A percentile compares a stretch with the other conserved stretches of the same genome.
phyloP scores from a whole-genome alignment of 1,140 invertebrate genomes.

The Papilio helenus region DNA sequence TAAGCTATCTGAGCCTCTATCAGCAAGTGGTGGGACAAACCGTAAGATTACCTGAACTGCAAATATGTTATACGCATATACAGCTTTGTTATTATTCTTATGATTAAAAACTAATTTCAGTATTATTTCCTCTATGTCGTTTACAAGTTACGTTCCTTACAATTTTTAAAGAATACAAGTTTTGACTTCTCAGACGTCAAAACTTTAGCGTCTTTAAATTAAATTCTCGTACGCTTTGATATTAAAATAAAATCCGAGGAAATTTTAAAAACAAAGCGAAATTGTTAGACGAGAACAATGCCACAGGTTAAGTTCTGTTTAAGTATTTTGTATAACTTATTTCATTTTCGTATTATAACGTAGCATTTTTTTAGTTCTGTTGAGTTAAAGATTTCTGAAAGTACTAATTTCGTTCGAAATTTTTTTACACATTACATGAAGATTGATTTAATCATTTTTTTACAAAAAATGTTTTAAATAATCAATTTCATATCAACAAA shows the following conservation, averaged over 20 bases:
- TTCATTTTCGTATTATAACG: background rate
- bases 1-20: no score
- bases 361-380: background rate
- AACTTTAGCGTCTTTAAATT: constrained; percentile 19
- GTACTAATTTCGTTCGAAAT: no score
- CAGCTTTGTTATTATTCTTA: background rate
- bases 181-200: constrained; percentile 10
- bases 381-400: background rate
- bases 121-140: background rate
- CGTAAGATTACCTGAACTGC: no score
- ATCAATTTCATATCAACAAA: no score
- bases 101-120: background rate
- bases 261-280: constrained; percentile 18
- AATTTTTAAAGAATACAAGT: background rate
- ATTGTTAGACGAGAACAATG: constrained; percentile 23
- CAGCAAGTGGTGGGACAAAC: no score
- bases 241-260: constrained; percentile 20
- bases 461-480: no score
- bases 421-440: no score
- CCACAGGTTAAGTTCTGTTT: constrained; percentile 16
- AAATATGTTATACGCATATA: no score
- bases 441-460: no score
- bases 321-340: constrained; percentile 1
- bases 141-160: background rate
- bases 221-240: constrained; percentile 21